phyloP scores from a whole-genome alignment of 2,113 vertebrate species.

The Picathartes gymnocephalus region DNA sequence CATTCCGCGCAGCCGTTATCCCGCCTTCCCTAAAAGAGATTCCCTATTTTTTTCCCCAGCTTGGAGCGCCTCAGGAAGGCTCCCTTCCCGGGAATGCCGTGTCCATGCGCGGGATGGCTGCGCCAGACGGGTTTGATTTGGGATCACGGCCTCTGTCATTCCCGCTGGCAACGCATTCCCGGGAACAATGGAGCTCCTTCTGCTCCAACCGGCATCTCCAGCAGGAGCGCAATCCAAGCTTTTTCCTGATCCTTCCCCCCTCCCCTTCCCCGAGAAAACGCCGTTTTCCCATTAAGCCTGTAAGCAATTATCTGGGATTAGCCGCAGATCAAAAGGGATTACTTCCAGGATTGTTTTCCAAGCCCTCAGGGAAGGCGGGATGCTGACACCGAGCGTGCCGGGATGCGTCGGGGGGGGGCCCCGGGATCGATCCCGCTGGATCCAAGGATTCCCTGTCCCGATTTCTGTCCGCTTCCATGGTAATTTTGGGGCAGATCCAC shows the following conservation, averaged over 20 bases:
- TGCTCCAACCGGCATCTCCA: constrained; percentile 19
- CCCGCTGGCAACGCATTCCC: not conserved
- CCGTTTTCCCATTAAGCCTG: constrained; percentile 62
- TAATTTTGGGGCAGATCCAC: not conserved
- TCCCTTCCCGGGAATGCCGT: not conserved
- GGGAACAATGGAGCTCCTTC: not conserved
- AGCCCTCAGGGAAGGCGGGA: constrained; percentile 46
- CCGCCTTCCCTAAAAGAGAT: not conserved
- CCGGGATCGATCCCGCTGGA: not conserved
- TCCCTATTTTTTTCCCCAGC: accelerated
- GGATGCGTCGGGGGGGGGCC: not conserved
- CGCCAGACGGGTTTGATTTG: not conserved
- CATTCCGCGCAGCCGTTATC: not conserved
- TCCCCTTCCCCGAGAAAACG: constrained; percentile 2
- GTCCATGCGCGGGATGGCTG: not conserved
- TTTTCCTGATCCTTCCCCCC: not conserved
- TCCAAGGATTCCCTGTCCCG: not conserved
- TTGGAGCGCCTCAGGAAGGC: not conserved
- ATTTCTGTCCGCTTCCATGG: accelerated
- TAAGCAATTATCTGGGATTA: constrained; percentile 79
- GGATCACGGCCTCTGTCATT: constrained; percentile 4
- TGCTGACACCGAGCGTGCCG: constrained; percentile 21
- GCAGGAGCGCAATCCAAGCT: not conserved
- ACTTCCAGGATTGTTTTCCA: constrained; percentile 69
- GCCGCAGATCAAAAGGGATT: constrained; percentile 68